Evolutionary conservation across 2,797 vertebrate genomes (phyloP), one percentile per base, ranked within the genome.

Genomic region (Hydrolagus colliei): DNA sequence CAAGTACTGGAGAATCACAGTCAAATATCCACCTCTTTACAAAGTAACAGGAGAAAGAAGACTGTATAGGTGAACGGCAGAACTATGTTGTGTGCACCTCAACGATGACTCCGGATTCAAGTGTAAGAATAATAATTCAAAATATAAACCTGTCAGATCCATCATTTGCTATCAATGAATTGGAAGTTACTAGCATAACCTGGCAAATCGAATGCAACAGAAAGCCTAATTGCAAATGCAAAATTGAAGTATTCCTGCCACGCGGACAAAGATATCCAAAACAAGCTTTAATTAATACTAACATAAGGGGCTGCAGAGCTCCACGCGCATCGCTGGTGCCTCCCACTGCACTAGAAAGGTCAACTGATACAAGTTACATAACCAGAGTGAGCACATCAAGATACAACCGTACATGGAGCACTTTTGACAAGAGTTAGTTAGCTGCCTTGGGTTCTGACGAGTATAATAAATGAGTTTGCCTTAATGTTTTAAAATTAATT

Each of bases 251-350:
- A 16, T 20, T 68, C 32, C 65, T 67, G 41, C 41, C 41, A 52
- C 41, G 68, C 63, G 63, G 67, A 68, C 71, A 35, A 84, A 71
- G 79, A 68, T 18, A 84, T 84, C 62, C 71, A 18, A 11, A n/a
- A 59, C 14, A 71, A 20, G 16, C 41, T 71, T 71, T 84, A 84
- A 68, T 84, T 84, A 84, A 84, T 68, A 84, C 71, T 84, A 63
- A 41, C 65, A 68, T 9, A 10, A 68, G 22, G 67, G 27, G 79
- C 67, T 67, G 65, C 35, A 62, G 16, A 32, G 1, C 16, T 65
- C 68, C 14, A 32, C 68, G 14, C 63, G 68, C 79, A 35, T 71
- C 8, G 1, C 22, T 67, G 62, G 62, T 80, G 61, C 27, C 22
- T 27, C 79, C 35, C 14, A 14, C 65, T 71, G 67, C 65, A 84